Base-by-base conservation (phyloP, 2,113 vertebrate species). In the Calyptomena viridis region DNA sequence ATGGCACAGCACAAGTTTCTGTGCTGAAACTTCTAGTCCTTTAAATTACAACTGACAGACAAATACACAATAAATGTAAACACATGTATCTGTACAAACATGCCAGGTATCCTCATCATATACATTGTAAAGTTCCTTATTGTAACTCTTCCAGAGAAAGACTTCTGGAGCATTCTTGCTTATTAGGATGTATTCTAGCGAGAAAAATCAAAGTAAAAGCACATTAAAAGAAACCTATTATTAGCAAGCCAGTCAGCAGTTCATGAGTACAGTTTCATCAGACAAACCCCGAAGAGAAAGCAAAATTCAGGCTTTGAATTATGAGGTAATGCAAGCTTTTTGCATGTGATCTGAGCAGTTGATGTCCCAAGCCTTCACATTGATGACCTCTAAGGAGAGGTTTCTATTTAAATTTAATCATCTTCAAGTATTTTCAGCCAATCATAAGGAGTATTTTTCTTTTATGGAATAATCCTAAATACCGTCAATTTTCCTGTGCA, bases 391-490 rank as follows among this genome's bases (percentile, higher is more conserved):
- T 56, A 73, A 58, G 20, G 20, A 93, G 28, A 78, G 15, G 74
- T 14, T 87, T 82, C 56, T 74, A 66, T 11, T 8, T 68, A 82
- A 87, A 79, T 35, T 84, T 85, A 28, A 64, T 79, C 42, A 67
- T 12, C 24, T 30, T 53, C 60, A 55, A 80, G 42, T 49, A 75
- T 60, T 92, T 93, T 60, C 76, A 90, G 44, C n/a, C 94, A 92
- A 63, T 55, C 0, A 0, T 47, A 90, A 81, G 22, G 25, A 88
- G 10, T 23, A 84, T 53, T 88, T 88, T 91, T 87, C 82, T 90
- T 84, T 60, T 64, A 91, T 46, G 47, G 56, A 95, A 88, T 86
- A 94, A 94, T 86, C 79, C 83, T 42, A 35, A 90, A 90, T 40
- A 81, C 72, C 0, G 0, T 39, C 83, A 72, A 56, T 96, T 90